These are phyloP conservation scores for Poecilia velifera DNA, from an alignment of 2,797 vertebrate species.

Conservation along the genomic window DNA sequence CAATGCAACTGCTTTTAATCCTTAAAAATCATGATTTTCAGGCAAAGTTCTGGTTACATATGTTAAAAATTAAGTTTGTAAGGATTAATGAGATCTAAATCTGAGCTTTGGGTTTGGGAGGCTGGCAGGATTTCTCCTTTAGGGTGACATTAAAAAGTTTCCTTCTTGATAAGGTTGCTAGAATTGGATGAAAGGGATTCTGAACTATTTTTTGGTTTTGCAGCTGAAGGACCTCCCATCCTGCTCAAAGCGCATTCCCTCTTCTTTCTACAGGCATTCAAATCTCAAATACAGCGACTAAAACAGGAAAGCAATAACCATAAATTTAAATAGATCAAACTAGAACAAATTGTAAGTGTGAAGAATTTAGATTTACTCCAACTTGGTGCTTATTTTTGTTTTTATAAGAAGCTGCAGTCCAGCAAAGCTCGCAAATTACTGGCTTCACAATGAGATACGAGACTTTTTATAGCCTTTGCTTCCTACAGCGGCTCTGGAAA, in stretches of 20 bases:
- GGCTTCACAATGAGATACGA: conserved; percentile 20
- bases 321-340: background rate
- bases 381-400: conserved; percentile 22
- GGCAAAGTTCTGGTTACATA: background rate
- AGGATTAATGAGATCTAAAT: background rate
- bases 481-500: conserved; percentile 22
- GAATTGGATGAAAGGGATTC: background rate
- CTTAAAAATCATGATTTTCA: background rate
- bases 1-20: conserved; percentile 17
- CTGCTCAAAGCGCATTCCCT: background rate
- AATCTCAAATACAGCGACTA: background rate
- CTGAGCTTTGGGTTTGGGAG: background rate
- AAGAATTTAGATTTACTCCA: background rate
- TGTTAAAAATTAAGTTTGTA: background rate
- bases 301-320: background rate
- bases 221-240: background rate
- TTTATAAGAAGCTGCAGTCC: conserved; percentile 18
- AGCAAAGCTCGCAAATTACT: conserved; percentile 25
- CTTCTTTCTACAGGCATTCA: background rate
- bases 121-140: background rate
- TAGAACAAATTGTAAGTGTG: conserved; percentile 1
- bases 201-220: background rate
- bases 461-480: conserved; percentile 24
- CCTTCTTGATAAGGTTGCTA: background rate
- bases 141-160: background rate